A percentile compares a stretch with the other conserved stretches of the same genome.
Conservation (phyloP, 2,113 vertebrate genomes). For the Neodontobutis hainanensis region DNA sequence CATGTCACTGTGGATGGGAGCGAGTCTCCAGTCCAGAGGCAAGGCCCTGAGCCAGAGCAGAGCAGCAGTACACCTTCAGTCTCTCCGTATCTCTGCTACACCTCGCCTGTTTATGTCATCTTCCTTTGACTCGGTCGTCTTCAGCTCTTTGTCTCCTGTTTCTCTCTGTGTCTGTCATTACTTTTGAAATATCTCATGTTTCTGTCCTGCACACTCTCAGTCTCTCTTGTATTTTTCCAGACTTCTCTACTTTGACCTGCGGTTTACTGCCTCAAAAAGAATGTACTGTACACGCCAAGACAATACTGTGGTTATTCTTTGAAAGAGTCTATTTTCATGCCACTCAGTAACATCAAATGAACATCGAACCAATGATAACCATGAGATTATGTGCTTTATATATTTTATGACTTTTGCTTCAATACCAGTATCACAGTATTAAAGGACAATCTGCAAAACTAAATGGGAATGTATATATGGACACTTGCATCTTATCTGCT, state of each 20-base stretch:
- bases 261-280: constrained; percentile 54
- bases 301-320: constrained; percentile 66
- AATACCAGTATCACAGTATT: not conserved
- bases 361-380: constrained; percentile 47
- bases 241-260: constrained; percentile 49
- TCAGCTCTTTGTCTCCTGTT: constrained; percentile 33
- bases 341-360: constrained; percentile 52
- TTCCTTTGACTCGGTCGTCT: constrained; percentile 29
- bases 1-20: constrained; percentile 68
- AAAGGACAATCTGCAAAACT: too few species aligned
- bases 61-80: constrained; percentile 67
- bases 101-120: constrained; percentile 59
- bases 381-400: constrained; percentile 7
- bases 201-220: constrained; percentile 32
- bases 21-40: constrained; percentile 66
- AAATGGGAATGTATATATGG: too few species aligned
- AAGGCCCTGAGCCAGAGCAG: constrained; percentile 60
- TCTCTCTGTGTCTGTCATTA: constrained; percentile 36
- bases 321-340: constrained; percentile 62
- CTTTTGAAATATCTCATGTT: constrained; percentile 57
- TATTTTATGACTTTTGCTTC: constrained; percentile 21
- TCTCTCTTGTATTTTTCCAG: constrained; percentile 55
- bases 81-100: constrained; percentile 47
- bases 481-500: too few species aligned
- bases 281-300: constrained; percentile 57